These are phyloP conservation scores for Murina feae DNA, from an alignment of 2,113 vertebrate species.

Conservation along the genomic window DNA sequence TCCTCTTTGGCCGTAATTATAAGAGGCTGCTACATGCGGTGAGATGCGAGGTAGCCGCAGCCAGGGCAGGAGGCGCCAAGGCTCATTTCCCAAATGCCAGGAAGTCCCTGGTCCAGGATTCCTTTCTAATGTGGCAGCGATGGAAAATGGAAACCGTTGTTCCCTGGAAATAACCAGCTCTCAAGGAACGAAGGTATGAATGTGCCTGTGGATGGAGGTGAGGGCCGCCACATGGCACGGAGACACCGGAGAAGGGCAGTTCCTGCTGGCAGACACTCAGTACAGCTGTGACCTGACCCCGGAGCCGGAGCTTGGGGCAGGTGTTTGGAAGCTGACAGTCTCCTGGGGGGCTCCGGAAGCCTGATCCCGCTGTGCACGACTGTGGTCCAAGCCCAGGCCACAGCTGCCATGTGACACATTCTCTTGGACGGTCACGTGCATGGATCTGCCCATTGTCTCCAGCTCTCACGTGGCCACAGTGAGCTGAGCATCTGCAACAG, in stretches of 20 bases:
- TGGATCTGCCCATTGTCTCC: accelerated
- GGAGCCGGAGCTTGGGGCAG: too few species aligned
- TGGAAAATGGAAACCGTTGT: background rate
- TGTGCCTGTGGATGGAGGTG: background rate
- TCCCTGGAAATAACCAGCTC: background rate
- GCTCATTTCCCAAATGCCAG: background rate
- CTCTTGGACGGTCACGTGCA: background rate
- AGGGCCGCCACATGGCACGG: accelerated
- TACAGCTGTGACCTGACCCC: too few species aligned
- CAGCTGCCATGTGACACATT: background rate
- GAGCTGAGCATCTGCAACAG: background rate
- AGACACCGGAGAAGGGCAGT: accelerated
- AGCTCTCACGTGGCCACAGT: accelerated
- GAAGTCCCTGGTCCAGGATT: background rate
- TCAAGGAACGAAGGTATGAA: background rate
- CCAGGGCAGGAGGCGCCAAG: accelerated
- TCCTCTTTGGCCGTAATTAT: background rate
- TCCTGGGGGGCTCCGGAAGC: accelerated
- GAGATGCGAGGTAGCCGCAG: accelerated
- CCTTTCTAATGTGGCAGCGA: background rate
- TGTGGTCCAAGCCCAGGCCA: background rate
- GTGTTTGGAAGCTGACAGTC: accelerated
- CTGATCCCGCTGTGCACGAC: background rate
- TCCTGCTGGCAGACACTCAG: background rate
- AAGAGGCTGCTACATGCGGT: accelerated